Base-by-base conservation (phyloP, 2,113 vertebrate species). In the Paracanthobrama guichenoti region DNA sequence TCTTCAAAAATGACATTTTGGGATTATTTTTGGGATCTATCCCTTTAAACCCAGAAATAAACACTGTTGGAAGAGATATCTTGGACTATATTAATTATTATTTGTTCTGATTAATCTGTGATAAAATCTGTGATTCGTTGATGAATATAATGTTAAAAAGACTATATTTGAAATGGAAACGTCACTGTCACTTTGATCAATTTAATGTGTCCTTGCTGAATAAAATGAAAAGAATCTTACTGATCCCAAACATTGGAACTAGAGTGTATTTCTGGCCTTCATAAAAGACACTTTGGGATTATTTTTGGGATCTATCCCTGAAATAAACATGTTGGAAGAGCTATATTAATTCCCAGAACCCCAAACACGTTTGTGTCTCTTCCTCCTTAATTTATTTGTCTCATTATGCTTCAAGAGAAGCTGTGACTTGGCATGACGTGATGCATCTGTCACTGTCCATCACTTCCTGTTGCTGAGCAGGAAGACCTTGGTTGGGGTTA, bases 401-500 rank as follows among this genome's bases (percentile, higher is more conserved):
- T 75, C 60, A 50, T 80, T 80, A 50, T 67, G 79, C 79, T 80
- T 22, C 9, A 31, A 48, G 60, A 50, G 62, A 80, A 67, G 60
- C 79, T 48, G 60, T 80, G 62, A 67, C 60, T 67, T 67, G 79
- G 79, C 79, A 12, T 67, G 60, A 80, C 79, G 67, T 31, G 79
- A 80, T 80, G 79, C 79, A 80, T 66, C 62, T 80, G 79, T 80
- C 44, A 80, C 79, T 48, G 62, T 80, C 79, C 79, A 80, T 80
- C 79, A 67, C 79, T 80, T 80, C 44, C 31, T 35, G 78, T 84
- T 60, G 46, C 50, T 72, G 55, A 79, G 93, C 92, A 93, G 81
- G 89, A 83, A 90, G 94, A 95, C 95, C 94, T 95, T 95, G 94
- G 89, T 89, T 77, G 14, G 62, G 79, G 73, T 80, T 67, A 80